Conservation (phyloP, 2,797 vertebrate genomes). For the Falco naumanni region DNA sequence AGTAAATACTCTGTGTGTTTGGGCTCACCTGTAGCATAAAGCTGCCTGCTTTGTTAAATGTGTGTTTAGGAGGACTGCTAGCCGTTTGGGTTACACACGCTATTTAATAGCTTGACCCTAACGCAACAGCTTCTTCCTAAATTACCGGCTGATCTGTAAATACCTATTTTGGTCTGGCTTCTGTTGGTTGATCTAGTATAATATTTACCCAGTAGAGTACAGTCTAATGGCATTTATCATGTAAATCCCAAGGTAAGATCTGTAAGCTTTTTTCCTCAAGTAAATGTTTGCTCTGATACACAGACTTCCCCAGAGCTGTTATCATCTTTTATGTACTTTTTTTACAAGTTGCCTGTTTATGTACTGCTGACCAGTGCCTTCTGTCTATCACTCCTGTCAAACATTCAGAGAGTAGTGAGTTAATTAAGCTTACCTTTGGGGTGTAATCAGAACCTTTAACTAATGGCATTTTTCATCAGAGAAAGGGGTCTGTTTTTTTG, state of each 20-base stretch:
- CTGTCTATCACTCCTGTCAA: neutral
- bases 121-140: neutral
- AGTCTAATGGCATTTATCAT: neutral
- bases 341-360: conserved; percentile 5
- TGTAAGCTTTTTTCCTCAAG: neutral
- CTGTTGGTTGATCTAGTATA: neutral
- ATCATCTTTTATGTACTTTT: neutral
- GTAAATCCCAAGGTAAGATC: conserved; percentile 1
- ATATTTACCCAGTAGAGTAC: neutral
- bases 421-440: neutral
- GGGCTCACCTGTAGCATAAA: neutral
- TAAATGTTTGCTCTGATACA: neutral
- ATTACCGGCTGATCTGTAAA: neutral
- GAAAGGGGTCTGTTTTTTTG: neutral
- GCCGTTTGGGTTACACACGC: neutral
- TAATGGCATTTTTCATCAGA: neutral
- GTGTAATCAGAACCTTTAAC: neutral
- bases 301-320: neutral
- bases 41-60: neutral
- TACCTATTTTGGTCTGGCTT: neutral
- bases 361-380: neutral
- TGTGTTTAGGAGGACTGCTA: neutral
- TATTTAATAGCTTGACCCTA: neutral
- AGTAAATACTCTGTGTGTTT: neutral
- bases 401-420: neutral